A percentile compares a stretch with the other conserved stretches of the same genome.
Evolutionary conservation across 2,888 invertebrate species (phyloP).

Genomic region (Melinaea marsaeus): DNA sequence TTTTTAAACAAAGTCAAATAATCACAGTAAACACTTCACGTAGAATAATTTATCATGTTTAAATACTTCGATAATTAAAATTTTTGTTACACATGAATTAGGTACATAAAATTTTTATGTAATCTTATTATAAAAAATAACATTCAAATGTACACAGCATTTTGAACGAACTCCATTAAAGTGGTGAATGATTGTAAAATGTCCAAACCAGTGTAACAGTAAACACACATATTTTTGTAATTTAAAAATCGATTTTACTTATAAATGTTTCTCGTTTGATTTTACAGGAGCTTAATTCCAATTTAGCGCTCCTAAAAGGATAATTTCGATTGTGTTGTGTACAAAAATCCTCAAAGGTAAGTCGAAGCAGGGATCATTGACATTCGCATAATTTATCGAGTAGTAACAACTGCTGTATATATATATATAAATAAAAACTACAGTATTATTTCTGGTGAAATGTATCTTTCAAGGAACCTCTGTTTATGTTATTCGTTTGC

Average conservation of each 20-base stretch:
- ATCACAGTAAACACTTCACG: no score
- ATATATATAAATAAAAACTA: slow-evolving; percentile 18
- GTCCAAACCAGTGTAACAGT: slow-evolving; percentile 56
- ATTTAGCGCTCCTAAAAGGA: slow-evolving; percentile 52
- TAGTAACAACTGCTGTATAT: slow-evolving; percentile 31
- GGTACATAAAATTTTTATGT: no score
- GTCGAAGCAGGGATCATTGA: slow-evolving; percentile 47
- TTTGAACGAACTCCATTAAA: slow-evolving; percentile 51
- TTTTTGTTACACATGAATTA: no score
- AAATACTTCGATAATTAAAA: no score
- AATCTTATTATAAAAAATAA: no score
- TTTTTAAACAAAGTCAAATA: no score
- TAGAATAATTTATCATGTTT: no score
- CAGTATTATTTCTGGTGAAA: slow-evolving; percentile 34
- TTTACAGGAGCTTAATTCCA: slow-evolving; percentile 49
- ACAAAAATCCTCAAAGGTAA: slow-evolving; percentile 70
- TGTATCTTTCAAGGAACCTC: slow-evolving; percentile 15
- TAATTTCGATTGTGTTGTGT: slow-evolving; percentile 49
- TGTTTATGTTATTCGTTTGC: slow-evolving; percentile 12
- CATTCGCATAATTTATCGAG: slow-evolving; percentile 64
- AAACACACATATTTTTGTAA: slow-evolving; percentile 67
- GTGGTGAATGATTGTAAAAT: slow-evolving; percentile 59
- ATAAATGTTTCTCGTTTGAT: slow-evolving; percentile 47
- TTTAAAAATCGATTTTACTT: slow-evolving; percentile 62
- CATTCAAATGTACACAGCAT: slow-evolving; percentile 13